Percentiles rank a stretch among this genome's conserved stretches.
These are phyloP conservation scores for Gymnorhina tibicen DNA, from an alignment of 2,113 vertebrate species.

Conservation along the genomic window DNA sequence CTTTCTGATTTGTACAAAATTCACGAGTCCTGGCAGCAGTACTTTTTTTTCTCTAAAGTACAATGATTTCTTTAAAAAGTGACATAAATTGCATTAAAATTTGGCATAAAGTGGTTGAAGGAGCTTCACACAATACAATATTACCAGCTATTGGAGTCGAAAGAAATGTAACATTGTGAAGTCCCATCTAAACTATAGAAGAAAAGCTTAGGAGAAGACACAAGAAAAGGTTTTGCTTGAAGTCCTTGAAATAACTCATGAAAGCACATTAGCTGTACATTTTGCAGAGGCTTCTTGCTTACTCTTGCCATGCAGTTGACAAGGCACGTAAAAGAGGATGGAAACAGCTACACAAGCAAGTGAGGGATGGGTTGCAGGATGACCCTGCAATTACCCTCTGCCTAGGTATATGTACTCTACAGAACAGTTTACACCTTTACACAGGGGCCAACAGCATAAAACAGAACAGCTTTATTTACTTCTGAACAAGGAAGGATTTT, in stretches of 20 bases:
- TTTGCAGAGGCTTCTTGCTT: not conserved
- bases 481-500: not conserved
- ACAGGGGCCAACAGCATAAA: not conserved
- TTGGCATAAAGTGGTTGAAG: not conserved
- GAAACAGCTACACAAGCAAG: not conserved
- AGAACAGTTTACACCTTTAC: not conserved
- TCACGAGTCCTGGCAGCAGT: not conserved
- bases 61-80: not conserved
- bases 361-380: not conserved
- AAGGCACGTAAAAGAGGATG: not conserved
- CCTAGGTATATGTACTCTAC: too few relatives aligned
- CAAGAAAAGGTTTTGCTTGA: not conserved
- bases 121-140: not conserved
- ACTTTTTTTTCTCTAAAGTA: not conserved
- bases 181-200: not conserved
- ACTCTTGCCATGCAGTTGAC: not conserved
- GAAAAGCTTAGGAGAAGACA: not conserved
- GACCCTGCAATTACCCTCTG: not conserved
- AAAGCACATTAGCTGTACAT: not conserved
- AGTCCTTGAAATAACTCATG: not conserved
- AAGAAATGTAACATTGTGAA: not conserved
- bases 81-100: not conserved
- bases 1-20: not conserved
- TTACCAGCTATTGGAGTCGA: not conserved
- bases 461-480: not conserved